Percentiles rank a stretch among this genome's conserved stretches.
These are phyloP conservation scores for Myotis planiceps DNA, from an alignment of 2,797 vertebrate species.

Conservation along the genomic window DNA sequence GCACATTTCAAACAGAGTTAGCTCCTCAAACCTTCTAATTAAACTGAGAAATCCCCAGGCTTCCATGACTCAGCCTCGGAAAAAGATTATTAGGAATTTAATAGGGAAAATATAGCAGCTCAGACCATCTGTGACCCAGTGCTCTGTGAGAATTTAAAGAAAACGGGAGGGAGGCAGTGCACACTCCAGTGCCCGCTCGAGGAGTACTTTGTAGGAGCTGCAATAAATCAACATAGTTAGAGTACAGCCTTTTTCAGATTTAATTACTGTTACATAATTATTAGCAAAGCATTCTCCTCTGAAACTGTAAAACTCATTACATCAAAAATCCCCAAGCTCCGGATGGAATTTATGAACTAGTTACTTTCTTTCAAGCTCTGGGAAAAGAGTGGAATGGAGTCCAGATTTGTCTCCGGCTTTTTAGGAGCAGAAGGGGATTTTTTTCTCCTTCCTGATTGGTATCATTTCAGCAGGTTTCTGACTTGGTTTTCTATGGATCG, in stretches of 20 bases:
- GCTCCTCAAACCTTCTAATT: conserved; percentile 99
- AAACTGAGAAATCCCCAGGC: conserved; percentile 98
- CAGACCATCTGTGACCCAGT: conserved; percentile 98
- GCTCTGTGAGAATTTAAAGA: conserved; percentile 95
- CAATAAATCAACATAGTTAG: conserved; percentile 94
- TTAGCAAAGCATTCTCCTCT: conserved; percentile 93
- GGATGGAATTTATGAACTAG: conserved; percentile 91
- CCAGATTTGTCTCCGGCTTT: conserved; percentile 82
- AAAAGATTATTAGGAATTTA: conserved; percentile 99
- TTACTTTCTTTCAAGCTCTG: conserved; percentile 87
- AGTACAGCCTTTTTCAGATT: conserved; percentile 93
- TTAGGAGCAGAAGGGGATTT: conserved; percentile 56
- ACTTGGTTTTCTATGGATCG: conserved; percentile 23
- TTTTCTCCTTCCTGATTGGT: background rate
- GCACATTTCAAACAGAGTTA: conserved; percentile 94
- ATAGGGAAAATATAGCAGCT: conserved; percentile 98
- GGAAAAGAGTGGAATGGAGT: conserved; percentile 84
- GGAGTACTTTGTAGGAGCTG: conserved; percentile 90
- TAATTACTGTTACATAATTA: conserved; percentile 96
- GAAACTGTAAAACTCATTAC: conserved; percentile 93
- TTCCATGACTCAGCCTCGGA: conserved; percentile 93
- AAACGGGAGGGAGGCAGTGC: conserved; percentile 89
- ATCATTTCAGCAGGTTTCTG: conserved; percentile 44
- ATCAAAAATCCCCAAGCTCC: conserved; percentile 91
- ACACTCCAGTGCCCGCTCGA: conserved; percentile 89